phyloP scores from a whole-genome alignment of 2,888 invertebrate genomes.

The Amitus sp. region DNA sequence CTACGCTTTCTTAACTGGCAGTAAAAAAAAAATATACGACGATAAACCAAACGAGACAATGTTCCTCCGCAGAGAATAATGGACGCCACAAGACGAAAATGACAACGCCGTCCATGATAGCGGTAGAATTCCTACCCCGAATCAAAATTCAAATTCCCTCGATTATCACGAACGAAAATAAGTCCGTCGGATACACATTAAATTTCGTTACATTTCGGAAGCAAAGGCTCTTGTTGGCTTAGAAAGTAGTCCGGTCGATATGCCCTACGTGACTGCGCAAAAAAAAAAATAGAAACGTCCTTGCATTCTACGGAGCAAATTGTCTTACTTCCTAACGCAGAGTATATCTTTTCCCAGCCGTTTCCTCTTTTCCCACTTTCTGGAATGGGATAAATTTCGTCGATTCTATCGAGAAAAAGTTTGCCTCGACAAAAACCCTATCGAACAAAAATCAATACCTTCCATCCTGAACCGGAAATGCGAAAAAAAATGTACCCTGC shows the following conservation, averaged over 20 bases:
- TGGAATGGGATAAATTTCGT: neutral
- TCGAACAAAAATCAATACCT: slow-evolving; percentile 11
- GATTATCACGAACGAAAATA: too few relatives aligned
- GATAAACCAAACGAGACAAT: slow-evolving; percentile 29
- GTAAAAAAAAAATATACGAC: slow-evolving; percentile 35
- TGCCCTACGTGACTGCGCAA: slow-evolving; percentile 35
- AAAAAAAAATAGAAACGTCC: slow-evolving; percentile 24
- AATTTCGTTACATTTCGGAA: slow-evolving; percentile 1
- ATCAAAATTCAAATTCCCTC: too few relatives aligned
- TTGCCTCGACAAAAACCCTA: too few relatives aligned
- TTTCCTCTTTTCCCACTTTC: slow-evolving; percentile 21
- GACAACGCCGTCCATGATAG: slow-evolving; percentile 48
- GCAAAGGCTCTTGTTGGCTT: slow-evolving; percentile 41
- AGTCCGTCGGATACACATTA: too few relatives aligned
- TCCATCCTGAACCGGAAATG: slow-evolving; percentile 1
- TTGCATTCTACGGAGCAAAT: slow-evolving; percentile 42
- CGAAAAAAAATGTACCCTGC: slow-evolving; percentile 26
- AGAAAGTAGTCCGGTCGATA: slow-evolving; percentile 48
- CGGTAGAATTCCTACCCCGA: too few relatives aligned
- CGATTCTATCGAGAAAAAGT: neutral
- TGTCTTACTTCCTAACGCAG: slow-evolving; percentile 35
- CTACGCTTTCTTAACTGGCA: slow-evolving; percentile 54
- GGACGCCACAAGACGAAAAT: slow-evolving; percentile 14
- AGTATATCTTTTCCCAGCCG: slow-evolving; percentile 36
- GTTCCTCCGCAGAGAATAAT: slow-evolving; percentile 38